A percentile compares a stretch with the other conserved stretches of the same genome.
Conservation (phyloP, 2,113 vertebrate species). For the Ochotona curzoniae region DNA sequence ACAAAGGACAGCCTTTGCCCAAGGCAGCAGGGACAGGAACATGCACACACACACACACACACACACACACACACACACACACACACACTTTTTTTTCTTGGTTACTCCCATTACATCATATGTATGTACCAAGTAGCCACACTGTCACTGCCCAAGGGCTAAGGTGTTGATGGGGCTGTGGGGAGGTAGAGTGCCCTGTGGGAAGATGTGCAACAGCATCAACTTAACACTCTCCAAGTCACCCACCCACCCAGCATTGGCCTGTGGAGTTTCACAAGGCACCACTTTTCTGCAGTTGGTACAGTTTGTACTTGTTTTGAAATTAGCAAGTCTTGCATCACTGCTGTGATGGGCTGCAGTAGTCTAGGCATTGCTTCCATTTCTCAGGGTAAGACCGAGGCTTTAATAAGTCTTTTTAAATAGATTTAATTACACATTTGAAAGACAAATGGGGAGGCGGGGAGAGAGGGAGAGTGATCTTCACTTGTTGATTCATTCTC, state of each 20-base stretch:
- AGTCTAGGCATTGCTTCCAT: not conserved
- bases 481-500: too few species aligned
- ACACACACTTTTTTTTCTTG: not conserved
- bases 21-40: too few species aligned
- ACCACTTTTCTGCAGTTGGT: not conserved
- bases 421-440: too few species aligned
- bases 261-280: fast-evolving
- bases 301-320: not conserved
- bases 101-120: not conserved
- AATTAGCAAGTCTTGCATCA: not conserved
- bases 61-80: not conserved
- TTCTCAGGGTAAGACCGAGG: not conserved
- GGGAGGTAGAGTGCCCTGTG: not conserved
- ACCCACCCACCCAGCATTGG: not conserved
- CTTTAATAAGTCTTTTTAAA: too few species aligned
- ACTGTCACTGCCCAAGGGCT: fast-evolving
- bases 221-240: not conserved
- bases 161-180: not conserved
- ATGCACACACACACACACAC: fast-evolving
- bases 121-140: too few species aligned
- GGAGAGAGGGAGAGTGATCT: too few species aligned
- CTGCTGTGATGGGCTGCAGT: not conserved
- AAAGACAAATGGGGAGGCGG: too few species aligned
- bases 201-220: not conserved
- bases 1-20: not conserved